Evolutionary conservation across 2,797 vertebrate species (phyloP).

Genomic region (Myoxocephalus aenaeus): DNA sequence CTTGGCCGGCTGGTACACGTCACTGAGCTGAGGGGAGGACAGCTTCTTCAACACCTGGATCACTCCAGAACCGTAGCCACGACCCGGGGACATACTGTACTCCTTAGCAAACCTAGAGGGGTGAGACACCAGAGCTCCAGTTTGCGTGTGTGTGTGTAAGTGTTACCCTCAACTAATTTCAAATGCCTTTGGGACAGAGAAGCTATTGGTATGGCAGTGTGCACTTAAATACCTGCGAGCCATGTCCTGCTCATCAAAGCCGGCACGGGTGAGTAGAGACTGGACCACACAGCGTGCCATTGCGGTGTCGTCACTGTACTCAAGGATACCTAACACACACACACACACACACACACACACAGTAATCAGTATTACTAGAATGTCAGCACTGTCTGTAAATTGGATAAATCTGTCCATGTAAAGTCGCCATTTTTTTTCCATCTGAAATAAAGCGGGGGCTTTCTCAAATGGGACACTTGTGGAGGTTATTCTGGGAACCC

Average conservation of each 20-base stretch:
- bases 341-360: not conserved
- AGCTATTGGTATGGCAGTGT: not conserved
- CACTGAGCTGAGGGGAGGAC: conserved; percentile 88
- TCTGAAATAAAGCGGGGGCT: not conserved
- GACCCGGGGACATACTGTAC: conserved; percentile 90
- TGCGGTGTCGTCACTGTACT: conserved; percentile 96
- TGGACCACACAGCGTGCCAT: conserved; percentile 94
- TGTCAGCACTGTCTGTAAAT: not conserved
- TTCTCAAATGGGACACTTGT: not conserved
- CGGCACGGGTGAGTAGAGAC: conserved; percentile 90
- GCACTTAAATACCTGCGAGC: conserved; percentile 84
- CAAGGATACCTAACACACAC: conserved; percentile 82
- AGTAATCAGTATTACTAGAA: not conserved
- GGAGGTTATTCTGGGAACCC: not conserved
- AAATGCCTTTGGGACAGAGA: not conserved
- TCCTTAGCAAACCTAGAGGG: conserved; percentile 92
- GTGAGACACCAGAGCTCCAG: conserved; percentile 45
- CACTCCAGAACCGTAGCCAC: conserved; percentile 93
- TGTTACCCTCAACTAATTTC: not conserved
- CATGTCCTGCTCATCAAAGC: conserved; percentile 94
- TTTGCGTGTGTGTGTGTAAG: not conserved
- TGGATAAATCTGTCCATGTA: not conserved
- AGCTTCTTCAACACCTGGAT: conserved; percentile 95
- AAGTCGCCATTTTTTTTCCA: not conserved
- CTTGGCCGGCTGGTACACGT: conserved; percentile 93